Evolutionary conservation across 2,888 invertebrate genomes (phyloP).

Genomic region (Drosophila nr. medialis): DNA sequence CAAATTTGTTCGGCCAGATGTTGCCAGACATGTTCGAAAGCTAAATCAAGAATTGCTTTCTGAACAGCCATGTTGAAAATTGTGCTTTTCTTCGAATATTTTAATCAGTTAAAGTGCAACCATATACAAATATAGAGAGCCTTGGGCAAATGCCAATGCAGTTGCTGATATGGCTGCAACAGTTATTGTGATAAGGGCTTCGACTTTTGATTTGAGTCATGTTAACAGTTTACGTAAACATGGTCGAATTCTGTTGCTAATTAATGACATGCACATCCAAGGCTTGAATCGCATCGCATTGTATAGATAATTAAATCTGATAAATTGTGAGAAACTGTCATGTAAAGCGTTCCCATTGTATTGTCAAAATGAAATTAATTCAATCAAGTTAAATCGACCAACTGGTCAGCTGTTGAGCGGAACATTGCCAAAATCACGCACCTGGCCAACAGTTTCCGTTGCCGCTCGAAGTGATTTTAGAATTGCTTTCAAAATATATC

Average conservation of each 20-base stretch:
- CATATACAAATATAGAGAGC: neutral
- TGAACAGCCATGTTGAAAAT: neutral
- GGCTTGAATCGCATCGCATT: conserved; percentile 9
- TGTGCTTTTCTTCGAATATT: neutral
- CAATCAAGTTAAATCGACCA: conserved; percentile 27
- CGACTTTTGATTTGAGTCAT: neutral
- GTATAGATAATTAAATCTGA: conserved; percentile 14
- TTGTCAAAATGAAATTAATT: conserved; percentile 33
- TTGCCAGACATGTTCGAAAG: neutral
- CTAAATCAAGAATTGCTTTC: neutral
- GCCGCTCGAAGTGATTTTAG: conserved; percentile 11
- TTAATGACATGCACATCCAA: conserved; percentile 2
- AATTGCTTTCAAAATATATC: conserved; percentile 18
- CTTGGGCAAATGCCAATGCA: neutral
- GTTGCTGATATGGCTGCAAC: neutral
- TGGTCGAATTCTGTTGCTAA: conserved; percentile 6
- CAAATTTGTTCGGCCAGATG: neutral
- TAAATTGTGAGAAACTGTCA: conserved; percentile 43
- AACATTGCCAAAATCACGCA: conserved; percentile 22
- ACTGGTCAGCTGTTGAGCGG: conserved; percentile 16
- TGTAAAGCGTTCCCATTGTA: conserved; percentile 23
- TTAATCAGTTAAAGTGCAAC: neutral
- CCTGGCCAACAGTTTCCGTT: conserved; percentile 26
- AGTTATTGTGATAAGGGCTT: neutral
- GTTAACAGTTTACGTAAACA: neutral